These are phyloP conservation scores for Melanostoma scalare DNA, from an alignment of 2,888 invertebrate genomes.

Conservation along the genomic window DNA sequence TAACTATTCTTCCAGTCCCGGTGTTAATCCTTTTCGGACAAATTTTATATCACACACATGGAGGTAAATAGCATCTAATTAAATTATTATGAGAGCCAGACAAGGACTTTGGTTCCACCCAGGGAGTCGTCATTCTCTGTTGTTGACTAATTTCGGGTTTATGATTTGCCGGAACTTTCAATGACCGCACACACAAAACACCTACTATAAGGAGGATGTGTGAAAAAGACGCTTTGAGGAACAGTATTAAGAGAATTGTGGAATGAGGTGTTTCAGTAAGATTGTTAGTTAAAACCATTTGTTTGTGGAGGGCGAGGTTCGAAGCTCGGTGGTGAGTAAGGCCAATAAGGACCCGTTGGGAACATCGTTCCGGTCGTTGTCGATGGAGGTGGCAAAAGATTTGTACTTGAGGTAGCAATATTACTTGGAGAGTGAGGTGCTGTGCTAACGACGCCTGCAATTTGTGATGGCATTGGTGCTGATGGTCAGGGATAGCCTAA, in stretches of 20 bases:
- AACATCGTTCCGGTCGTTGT: conserved; percentile 81
- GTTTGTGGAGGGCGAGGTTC: conserved; percentile 79
- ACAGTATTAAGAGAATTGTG: conserved; percentile 60
- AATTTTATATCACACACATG: conserved; percentile 66
- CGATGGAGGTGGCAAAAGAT: conserved; percentile 82
- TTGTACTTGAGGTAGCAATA: conserved; percentile 78
- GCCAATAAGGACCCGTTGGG: conserved; percentile 84
- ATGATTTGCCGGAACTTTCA: conserved; percentile 45
- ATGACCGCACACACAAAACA: conserved; percentile 58
- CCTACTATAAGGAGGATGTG: conserved; percentile 52
- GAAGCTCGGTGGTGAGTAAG: conserved; percentile 81
- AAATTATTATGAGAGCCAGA: conserved; percentile 60
- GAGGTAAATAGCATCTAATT: conserved; percentile 67
- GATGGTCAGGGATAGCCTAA: conserved; percentile 76
- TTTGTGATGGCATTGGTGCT: conserved; percentile 79
- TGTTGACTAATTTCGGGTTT: conserved; percentile 16
- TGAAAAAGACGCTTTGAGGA: conserved; percentile 76
- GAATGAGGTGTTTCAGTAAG: conserved; percentile 56
- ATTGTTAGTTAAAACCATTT: conserved; percentile 79
- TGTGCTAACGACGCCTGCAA: conserved; percentile 68
- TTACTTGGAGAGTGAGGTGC: conserved; percentile 63
- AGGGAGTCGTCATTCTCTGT: conserved; percentile 29
- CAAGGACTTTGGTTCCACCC: conserved; percentile 21
- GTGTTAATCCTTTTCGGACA: conserved; percentile 64
- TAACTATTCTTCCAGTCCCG: conserved; percentile 30